Evolutionary conservation across 2,113 vertebrate species (phyloP), one percentile per base, ranked within the genome.

Genomic region (Bufo gargarizans): DNA sequence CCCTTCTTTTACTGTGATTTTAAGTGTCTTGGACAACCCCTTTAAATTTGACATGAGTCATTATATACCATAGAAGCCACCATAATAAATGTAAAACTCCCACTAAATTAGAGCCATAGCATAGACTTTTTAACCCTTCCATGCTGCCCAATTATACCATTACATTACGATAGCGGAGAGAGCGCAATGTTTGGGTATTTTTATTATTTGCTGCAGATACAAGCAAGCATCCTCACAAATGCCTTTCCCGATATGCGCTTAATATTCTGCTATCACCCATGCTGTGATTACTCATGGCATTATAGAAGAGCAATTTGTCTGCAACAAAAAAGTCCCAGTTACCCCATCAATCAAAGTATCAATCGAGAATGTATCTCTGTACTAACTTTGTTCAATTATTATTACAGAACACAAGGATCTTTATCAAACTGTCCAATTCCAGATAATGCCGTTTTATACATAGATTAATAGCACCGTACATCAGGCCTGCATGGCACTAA

Each of bases 321-420:
- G 58, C 59, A 86, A 77, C 45, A 86, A 86, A 86, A 74, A 77
- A 86, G 43, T 77, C 56, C 49, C 72, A 61, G 22, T 45, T 78
- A 61, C 50, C 43, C 72, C 71, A 85, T 85, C 83, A 59, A 84
- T 84, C 65, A 84, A 43, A 33, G 22, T 84, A 84, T 84, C 65
- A 71, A 56, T 55, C 8, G 50, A 71, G 63, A 84, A 84, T 72
- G 82, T 50, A 20, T 84, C 50, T 50, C 63, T 69, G 65, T 17
- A 63, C 33, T 58, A 63, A 45, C 79, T 82, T 22, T 22, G 82
- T 84, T 53, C 63, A 71, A 84, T 84, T 84, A 84, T 84, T 71
- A 69, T 69, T 71, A 69, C 49, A 84, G 47, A 71, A 72, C 50
- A 72, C 82, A 9, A 81, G 33, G 79, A 59, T 47, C 78, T 81